Conservation (phyloP, 2,797 vertebrate species). For the Fringilla coelebs region DNA sequence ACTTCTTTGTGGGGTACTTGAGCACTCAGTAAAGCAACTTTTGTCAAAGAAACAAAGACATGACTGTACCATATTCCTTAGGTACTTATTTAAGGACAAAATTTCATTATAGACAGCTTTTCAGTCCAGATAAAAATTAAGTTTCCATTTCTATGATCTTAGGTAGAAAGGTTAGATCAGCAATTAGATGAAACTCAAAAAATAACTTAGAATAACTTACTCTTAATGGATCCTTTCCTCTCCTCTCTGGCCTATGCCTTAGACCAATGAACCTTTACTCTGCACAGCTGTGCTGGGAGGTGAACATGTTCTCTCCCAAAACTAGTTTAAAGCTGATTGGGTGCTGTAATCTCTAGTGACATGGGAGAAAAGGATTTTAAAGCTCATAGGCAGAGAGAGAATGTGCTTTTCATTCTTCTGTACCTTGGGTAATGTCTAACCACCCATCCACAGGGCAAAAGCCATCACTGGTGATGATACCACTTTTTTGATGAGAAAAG, state of each 20-base stretch:
- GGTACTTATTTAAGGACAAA: not conserved
- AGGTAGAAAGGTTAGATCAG: not conserved
- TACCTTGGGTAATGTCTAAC: not conserved
- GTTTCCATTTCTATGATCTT: not conserved
- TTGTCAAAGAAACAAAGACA: not conserved
- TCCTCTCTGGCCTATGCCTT: not conserved
- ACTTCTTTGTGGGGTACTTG: not conserved
- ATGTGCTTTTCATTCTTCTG: not conserved
- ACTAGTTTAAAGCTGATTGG: not conserved
- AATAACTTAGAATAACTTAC: not conserved
- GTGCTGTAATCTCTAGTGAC: not conserved
- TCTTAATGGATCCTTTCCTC: not conserved
- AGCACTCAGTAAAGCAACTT: not conserved
- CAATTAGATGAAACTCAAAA: not conserved
- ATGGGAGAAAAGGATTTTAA: not conserved
- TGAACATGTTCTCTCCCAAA: not conserved
- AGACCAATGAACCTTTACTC: not conserved
- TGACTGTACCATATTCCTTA: not conserved
- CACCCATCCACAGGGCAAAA: not conserved
- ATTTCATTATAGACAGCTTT: not conserved
- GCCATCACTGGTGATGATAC: not conserved
- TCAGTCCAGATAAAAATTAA: not conserved
- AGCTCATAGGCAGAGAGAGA: not conserved
- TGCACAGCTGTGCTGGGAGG: not conserved
- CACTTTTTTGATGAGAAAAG: not conserved